Base-by-base conservation (phyloP, 2,113 vertebrate species). In the Sorex fumeus region DNA sequence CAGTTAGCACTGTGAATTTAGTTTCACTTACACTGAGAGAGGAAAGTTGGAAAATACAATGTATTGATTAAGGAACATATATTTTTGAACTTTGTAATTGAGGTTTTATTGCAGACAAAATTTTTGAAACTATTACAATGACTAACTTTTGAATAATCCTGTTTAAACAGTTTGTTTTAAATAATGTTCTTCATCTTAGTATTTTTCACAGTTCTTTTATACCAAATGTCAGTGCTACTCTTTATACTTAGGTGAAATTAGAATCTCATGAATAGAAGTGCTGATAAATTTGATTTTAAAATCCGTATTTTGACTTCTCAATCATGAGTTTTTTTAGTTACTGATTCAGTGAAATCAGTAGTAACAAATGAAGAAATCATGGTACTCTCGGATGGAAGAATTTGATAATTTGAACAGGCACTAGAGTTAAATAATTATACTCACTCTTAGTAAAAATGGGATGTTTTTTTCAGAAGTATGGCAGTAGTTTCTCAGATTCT, bases 61-160 rank as follows among this genome's bases (percentile, higher is more conserved):
- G 36, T 85, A 30, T 53, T 81, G 50, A 62, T 85, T 75, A 75
- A 83, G 23, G 67, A 88, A 40, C 78, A 50, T 69, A 79, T 13
- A 12, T 50, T 50, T 50, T 82, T 50, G 18, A 60, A 28, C 21
- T 85, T 50, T 50, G 60, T 27, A 90, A 82, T 27, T 85, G 28
- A 78, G 28, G 10, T 87, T 80, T 70, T 57, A 50, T 76, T 45
- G 40, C 9, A 70, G 12, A 25, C 30, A 12, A 27, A 34, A 28
- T 66, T 85, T 87, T 88, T 47, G 21, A 89, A n/a, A 36, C 25
- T 78, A 6, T 88, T 86, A 76, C 78, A 91, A 28, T 83, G 27
- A 19, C 74, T 12, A 1, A 13, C 70, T 60, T 79, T 5, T 40
- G n/a, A 85, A 50, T 50, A 32, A 13, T 90, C 86, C 6, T 45